A percentile compares a stretch with the other conserved stretches of the same genome.
Conservation (phyloP, 64 coral and sea anemone genomes). For the Anthopleura sola region DNA sequence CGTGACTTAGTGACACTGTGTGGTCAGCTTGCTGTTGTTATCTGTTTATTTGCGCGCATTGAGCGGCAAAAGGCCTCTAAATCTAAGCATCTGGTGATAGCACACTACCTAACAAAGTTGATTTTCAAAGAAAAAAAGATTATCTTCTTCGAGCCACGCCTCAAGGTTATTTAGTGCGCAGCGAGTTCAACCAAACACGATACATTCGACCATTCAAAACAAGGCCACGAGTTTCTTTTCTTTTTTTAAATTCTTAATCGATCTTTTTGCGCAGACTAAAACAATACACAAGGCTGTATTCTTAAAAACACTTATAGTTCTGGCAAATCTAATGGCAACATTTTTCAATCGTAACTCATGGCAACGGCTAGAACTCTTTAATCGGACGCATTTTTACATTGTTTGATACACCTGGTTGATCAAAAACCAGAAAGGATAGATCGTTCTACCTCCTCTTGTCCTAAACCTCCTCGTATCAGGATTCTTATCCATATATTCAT, state of each 20-base stretch:
- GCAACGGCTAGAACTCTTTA: neutral
- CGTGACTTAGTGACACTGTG: neutral
- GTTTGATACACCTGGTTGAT: neutral
- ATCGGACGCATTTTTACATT: neutral
- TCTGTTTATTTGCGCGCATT: neutral
- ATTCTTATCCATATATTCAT: neutral
- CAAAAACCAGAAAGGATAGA: neutral
- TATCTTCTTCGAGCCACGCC: neutral
- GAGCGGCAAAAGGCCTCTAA: constrained; percentile 1
- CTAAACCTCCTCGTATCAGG: neutral
- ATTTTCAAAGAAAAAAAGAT: neutral
- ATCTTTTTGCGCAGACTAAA: too few species aligned
- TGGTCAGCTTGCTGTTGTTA: neutral
- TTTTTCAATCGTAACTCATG: neutral
- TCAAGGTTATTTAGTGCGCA: neutral
- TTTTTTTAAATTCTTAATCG: too few species aligned
- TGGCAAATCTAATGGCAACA: neutral
- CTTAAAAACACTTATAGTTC: neutral
- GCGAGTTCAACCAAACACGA: too few species aligned
- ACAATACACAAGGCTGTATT: neutral
- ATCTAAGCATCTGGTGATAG: neutral
- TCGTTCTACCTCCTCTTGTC: neutral
- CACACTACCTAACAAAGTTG: neutral
- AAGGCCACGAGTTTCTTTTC: too few species aligned
- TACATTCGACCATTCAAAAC: too few species aligned